Evolutionary conservation across 2,888 invertebrate genomes (phyloP), one percentile per base, ranked within the genome.

Genomic region (Cyclophora punctaria): DNA sequence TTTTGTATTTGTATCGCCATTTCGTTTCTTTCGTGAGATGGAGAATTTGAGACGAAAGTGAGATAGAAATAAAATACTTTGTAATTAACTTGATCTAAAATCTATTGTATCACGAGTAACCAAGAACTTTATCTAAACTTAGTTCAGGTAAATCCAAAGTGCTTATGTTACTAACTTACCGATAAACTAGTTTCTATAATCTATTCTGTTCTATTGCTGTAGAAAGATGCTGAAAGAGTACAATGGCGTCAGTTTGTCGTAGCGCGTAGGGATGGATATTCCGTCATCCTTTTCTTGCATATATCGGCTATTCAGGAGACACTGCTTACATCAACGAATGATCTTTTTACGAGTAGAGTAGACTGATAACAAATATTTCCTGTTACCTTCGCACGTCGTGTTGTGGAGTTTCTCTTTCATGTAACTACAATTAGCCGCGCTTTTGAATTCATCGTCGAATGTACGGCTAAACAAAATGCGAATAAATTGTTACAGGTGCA

Each of bases 241-340:
- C 80, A 86, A 89, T 88, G 88, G 88, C 88, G 86, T 83, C 87
- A 71, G 74, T 76, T 78, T 76, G 77, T 75, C 75, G 74, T 78
- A 78, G 75, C 81, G 82, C 80, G 74, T 81, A 34, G 7, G 44
- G 20, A 73, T 79, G 71, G 77, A 82, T 78, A 80, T 80, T 86
- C 82, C 83, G 87, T 89, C 87, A 88, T 89, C 89, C 89, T 89
- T 89, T 88, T 89, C 89, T 87, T 82, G 80, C 89, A 80, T 82
- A 82, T 80, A 85, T 87, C 80, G 81, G 81, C 80, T 83, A 78
- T 79, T 81, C 80, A 80, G 77, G 83, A 82, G 83, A 82, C 79
- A 78, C 82, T 74, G 78, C 78, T 80, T 81, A 83, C 76, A 75
- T 80, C 58, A 78, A 75, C 83, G 80, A 83, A 77, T 82, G 83